Percentiles rank a stretch among this genome's conserved stretches.
Evolutionary conservation across 2,888 invertebrate species (phyloP).

Genomic region (Diploptera punctata): DNA sequence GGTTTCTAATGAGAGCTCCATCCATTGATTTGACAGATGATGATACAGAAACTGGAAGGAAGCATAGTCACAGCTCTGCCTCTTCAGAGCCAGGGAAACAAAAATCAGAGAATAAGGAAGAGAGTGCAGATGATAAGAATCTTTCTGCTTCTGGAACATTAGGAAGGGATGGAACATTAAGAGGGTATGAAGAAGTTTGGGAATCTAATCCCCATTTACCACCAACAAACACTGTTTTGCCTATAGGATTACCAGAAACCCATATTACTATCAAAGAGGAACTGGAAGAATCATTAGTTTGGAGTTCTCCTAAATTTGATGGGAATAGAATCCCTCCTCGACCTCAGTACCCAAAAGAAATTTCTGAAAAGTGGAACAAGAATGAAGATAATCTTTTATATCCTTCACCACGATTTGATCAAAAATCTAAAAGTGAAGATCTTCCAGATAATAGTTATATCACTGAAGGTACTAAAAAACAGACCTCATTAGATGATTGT

Average conservation of each 20-base stretch:
- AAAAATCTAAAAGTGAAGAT: conserved; percentile 14
- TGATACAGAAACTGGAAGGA: conserved; percentile 33
- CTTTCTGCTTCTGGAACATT: conserved; percentile 44
- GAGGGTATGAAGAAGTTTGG: conserved; percentile 49
- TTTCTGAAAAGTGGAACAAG: not conserved
- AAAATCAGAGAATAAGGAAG: not conserved
- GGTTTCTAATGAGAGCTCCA: conserved; percentile 39
- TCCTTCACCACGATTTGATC: conserved; percentile 33
- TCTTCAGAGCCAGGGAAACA: conserved; percentile 17
- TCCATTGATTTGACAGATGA: conserved; percentile 43
- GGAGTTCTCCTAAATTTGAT: conserved; percentile 13
- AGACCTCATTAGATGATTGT: conserved; percentile 4
- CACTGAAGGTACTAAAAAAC: not conserved
- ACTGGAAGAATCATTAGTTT: not conserved
- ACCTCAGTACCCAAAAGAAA: not conserved
- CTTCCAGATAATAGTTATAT: not conserved
- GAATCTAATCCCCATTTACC: conserved; percentile 45
- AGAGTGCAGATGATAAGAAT: not conserved
- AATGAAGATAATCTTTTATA: conserved; percentile 30
- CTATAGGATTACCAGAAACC: not conserved
- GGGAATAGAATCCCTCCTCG: not conserved
- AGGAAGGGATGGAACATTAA: conserved; percentile 47
- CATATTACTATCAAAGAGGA: conserved; percentile 24
- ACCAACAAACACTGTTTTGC: not conserved
- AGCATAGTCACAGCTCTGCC: not conserved